Evolutionary conservation across 2,888 invertebrate species (phyloP).

Genomic region (Patella caerulea): DNA sequence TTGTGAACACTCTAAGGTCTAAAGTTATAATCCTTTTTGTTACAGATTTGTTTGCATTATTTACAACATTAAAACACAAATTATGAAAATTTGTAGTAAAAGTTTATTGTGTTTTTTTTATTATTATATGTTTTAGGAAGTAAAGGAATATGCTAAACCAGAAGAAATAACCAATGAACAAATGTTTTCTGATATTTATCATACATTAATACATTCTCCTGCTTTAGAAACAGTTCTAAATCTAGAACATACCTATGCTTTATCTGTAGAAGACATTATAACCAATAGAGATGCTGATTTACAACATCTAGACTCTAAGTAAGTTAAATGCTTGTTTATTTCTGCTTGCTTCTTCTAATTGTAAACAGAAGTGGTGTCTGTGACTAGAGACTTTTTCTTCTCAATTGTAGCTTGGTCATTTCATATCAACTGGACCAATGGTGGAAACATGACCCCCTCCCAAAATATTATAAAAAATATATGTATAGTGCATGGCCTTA

Average conservation of each 20-base stretch:
- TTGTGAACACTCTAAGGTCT: too few relatives aligned
- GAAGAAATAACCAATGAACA: constrained; percentile 78
- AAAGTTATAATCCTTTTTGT: too few relatives aligned
- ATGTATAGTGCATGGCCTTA: too few relatives aligned
- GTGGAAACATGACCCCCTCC: too few relatives aligned
- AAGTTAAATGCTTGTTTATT: constrained; percentile 69
- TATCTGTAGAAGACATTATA: constrained; percentile 82
- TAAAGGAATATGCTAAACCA: constrained; percentile 85
- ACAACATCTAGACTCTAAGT: constrained; percentile 66
- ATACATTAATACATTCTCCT: constrained; percentile 85
- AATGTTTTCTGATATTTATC: constrained; percentile 88
- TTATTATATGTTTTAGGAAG: constrained; percentile 75
- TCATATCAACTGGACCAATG: too few relatives aligned
- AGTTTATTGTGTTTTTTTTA: background rate
- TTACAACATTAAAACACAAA: too few relatives aligned
- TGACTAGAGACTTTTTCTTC: background rate
- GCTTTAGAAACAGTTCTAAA: constrained; percentile 89
- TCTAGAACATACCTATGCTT: constrained; percentile 89
- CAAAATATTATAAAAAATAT: too few relatives aligned
- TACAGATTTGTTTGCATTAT: too few relatives aligned
- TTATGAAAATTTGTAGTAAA: too few relatives aligned
- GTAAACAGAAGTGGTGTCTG: background rate
- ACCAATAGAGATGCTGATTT: constrained; percentile 75
- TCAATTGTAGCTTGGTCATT: background rate
- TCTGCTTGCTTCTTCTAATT: background rate